These are phyloP conservation scores for Ceryle rudis DNA, from an alignment of 2,797 vertebrate genomes.

Conservation along the genomic window DNA sequence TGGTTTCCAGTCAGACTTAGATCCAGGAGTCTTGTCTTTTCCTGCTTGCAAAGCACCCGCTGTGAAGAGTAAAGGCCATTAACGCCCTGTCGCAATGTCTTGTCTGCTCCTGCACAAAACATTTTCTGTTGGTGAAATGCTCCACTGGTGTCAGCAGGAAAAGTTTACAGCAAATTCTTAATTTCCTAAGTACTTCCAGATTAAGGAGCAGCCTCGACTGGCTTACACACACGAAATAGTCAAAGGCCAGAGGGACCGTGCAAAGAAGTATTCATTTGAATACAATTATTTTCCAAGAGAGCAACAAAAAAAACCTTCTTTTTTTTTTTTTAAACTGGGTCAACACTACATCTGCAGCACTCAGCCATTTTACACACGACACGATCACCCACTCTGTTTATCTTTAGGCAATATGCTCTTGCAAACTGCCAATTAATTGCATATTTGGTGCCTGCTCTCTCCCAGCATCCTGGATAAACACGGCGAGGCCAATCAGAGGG, in stretches of 20 bases:
- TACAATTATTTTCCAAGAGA: constrained; percentile 74
- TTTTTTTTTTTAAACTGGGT: constrained; percentile 75
- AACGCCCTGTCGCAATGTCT: accelerated
- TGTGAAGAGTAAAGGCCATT: background rate
- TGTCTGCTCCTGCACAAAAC: background rate
- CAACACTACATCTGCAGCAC: constrained; percentile 77
- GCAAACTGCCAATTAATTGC: constrained; percentile 78
- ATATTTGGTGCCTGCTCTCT: constrained; percentile 65
- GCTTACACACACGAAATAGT: background rate
- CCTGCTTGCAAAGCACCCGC: background rate
- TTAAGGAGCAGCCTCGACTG: background rate
- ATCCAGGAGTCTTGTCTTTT: background rate
- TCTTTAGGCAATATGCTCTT: constrained; percentile 72
- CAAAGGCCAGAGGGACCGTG: constrained; percentile 55
- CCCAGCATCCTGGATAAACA: constrained; percentile 67
- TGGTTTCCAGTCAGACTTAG: background rate
- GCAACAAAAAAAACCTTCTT: background rate
- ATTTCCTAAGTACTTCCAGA: background rate
- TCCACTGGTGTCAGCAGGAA: constrained; percentile 29
- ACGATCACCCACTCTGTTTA: constrained; percentile 68
- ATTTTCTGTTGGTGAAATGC: background rate
- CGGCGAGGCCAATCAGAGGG: constrained; percentile 9
- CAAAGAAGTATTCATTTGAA: constrained; percentile 70
- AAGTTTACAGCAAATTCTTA: constrained; percentile 39
- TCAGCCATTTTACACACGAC: constrained; percentile 74